phyloP scores from a whole-genome alignment of 1,140 invertebrate species.

The Pseudomyrmex concolor region DNA sequence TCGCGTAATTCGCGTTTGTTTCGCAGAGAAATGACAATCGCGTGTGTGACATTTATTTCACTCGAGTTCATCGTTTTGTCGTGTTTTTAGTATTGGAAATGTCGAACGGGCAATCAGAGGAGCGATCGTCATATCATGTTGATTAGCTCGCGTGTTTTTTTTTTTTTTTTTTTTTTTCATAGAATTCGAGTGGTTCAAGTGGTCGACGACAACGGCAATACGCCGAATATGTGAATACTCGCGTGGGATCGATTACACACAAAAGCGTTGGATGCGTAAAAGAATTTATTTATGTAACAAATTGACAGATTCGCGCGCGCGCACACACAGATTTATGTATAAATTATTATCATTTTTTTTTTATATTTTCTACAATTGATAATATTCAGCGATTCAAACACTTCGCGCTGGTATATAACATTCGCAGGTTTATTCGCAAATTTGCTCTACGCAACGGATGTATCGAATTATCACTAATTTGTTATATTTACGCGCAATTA shows the following conservation, averaged over 20 bases:
- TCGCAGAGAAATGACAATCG: conserved; percentile 32
- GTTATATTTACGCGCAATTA: too few species aligned
- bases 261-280: not conserved
- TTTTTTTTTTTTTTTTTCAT: conserved; percentile 36
- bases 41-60: conserved; percentile 24
- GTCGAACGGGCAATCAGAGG: conserved; percentile 27
- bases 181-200: conserved; percentile 14
- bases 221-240: not conserved
- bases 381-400: too few species aligned
- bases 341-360: too few species aligned
- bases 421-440: too few species aligned
- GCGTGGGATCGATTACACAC: not conserved
- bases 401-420: too few species aligned
- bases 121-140: conserved; percentile 40
- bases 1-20: conserved; percentile 41
- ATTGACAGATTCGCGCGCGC: not conserved
- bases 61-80: conserved; percentile 17
- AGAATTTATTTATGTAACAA: not conserved
- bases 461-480: too few species aligned
- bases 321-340: not conserved
- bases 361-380: too few species aligned
- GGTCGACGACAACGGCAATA: not conserved
- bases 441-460: too few species aligned
- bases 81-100: conserved; percentile 5
- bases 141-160: conserved; percentile 15